A percentile compares a stretch with the other conserved stretches of the same genome.
Conservation (phyloP, 2,113 vertebrate species). For the Myiozetetes cayanensis region DNA sequence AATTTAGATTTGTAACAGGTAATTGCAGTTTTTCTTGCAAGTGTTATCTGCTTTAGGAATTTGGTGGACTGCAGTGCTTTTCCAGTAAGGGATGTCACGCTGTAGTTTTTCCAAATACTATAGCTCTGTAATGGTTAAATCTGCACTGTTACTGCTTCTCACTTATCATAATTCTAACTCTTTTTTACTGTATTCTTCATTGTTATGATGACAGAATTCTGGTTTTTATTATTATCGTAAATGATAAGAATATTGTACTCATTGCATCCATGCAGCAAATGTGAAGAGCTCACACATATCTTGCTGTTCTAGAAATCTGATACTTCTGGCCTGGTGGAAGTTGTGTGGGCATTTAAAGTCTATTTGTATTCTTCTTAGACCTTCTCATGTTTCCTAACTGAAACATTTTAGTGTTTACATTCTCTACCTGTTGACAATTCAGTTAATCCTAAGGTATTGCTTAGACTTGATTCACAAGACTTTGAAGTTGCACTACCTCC, state of each 20-base stretch:
- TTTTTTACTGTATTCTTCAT: neutral
- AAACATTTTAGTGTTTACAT: neutral
- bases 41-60: neutral
- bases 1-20: neutral
- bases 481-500: neutral
- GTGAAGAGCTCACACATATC: neutral
- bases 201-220: neutral
- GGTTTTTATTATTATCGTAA: neutral
- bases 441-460: neutral
- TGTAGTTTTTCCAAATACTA: neutral
- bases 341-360: neutral
- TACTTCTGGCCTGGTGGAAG: neutral
- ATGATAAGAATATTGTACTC: neutral
- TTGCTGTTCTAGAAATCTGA: neutral
- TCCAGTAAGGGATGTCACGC: accelerated
- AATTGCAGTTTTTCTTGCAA: neutral
- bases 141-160: neutral
- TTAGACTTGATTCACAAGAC: neutral
- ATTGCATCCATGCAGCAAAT: neutral
- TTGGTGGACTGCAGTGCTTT: neutral
- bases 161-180: neutral
- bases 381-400: neutral
- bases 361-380: neutral
- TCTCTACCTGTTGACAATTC: neutral
- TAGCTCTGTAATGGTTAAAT: neutral